Conservation (phyloP, 1,140 invertebrate species). For the Pteromalus puparum region DNA sequence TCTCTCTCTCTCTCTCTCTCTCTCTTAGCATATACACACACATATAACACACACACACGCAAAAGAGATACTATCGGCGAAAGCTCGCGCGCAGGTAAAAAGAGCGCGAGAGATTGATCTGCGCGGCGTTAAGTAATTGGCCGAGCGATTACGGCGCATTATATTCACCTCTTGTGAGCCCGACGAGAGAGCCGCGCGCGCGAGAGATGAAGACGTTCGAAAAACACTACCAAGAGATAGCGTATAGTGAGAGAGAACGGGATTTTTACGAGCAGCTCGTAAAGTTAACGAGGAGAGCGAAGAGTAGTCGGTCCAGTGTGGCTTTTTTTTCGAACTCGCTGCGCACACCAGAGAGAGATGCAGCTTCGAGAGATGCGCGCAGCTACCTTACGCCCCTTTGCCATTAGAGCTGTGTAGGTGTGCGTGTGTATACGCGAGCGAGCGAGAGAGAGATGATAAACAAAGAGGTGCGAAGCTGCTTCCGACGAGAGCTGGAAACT, state of each 20-base stretch:
- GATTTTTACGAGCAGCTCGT: slow-evolving; percentile 76
- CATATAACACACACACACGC: too few species aligned
- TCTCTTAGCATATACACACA: too few species aligned
- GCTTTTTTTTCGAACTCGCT: slow-evolving; percentile 55
- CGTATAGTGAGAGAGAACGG: slow-evolving; percentile 70
- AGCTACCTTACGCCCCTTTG: not conserved
- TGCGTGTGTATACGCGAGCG: not conserved
- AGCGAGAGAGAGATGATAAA: not conserved
- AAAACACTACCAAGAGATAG: slow-evolving; percentile 57
- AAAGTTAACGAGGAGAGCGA: slow-evolving; percentile 74
- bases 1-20: not conserved
- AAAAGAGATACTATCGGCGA: slow-evolving; percentile 53
- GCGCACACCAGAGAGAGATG: slow-evolving; percentile 34
- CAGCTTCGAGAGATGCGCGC: not conserved
- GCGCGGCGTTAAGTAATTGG: slow-evolving; percentile 73
- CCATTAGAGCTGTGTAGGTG: slow-evolving; percentile 29
- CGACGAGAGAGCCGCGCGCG: slow-evolving; percentile 46
- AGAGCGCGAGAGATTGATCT: slow-evolving; percentile 65
- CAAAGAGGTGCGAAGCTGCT: not conserved
- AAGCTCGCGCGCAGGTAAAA: slow-evolving; percentile 46
- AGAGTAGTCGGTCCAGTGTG: slow-evolving; percentile 53
- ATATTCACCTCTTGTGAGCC: slow-evolving; percentile 66
- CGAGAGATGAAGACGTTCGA: not conserved
- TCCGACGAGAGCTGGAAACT: not conserved
- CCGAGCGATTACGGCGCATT: slow-evolving; percentile 72